Base-by-base conservation (phyloP, 2,888 invertebrate species). In the Eupithecia subfuscata region DNA sequence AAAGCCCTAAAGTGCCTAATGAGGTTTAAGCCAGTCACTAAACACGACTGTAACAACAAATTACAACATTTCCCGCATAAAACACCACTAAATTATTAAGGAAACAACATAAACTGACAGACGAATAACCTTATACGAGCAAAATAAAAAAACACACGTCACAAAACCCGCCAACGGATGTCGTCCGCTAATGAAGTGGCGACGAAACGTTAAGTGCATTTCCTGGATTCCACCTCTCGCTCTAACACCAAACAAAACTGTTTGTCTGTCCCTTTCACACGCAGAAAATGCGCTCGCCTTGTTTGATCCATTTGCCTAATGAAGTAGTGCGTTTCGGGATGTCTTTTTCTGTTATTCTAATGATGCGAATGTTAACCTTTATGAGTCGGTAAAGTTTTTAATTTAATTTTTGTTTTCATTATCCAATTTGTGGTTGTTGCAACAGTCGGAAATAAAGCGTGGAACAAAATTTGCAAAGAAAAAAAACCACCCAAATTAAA, bases 171-270 rank as follows among this genome's bases (percentile, higher is more conserved):
- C 81, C 78, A 84, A 84, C 85, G 86, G 88, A 89, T 85, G 85
- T 84, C 84, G 82, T 78, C 76, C 80, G 82, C 87, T 91, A 91
- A 91, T 90, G 91, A 90, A 90, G 90, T 90, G 89, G 82, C 86
- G 84, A 83, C 83, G 83, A 83, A 82, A 85, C 82, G 79, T 80
- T 83, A 81, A 88, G 84, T 86, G 86, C 86, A 84, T 81, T 87
- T 85, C 85, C 85, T 76, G 73, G 69, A 34, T 80, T 76, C 43
- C 74, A 52, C 78, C 40, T 88, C 88, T 81, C 83, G 74, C 80
- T 88, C 83, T 81, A 78, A 80, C 84, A 70, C 76, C 73, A 64
- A 82, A 70, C 75, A 75, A 78, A 83, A 71, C 75, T 82, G 82
- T 86, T 83, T 83, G 80, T 84, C 86, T 86, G 77, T 86, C 81